Evolutionary conservation across 2,888 invertebrate genomes (phyloP).

Genomic region (Sphaerophoria taeniata): DNA sequence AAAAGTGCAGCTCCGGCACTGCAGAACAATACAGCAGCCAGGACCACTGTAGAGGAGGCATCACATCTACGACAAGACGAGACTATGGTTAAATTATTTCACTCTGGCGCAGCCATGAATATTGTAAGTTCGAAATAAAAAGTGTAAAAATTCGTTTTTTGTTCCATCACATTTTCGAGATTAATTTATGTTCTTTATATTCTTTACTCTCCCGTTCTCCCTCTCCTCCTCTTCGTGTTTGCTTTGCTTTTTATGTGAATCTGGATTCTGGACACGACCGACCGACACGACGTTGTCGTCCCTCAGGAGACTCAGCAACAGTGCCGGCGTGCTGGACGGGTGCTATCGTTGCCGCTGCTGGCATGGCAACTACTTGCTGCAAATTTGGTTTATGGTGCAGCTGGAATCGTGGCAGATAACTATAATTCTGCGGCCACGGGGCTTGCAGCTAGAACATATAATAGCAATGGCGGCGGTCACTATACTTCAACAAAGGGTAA

Average conservation of each 20-base stretch:
- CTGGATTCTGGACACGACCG: too few species aligned
- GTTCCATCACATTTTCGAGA: conserved; percentile 47
- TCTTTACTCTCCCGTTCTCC: not conserved
- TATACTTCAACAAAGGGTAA: conserved; percentile 76
- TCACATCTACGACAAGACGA: conserved; percentile 58
- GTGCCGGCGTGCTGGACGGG: not conserved
- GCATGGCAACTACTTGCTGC: conserved; percentile 42
- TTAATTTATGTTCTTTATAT: conserved; percentile 33
- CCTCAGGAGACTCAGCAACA: conserved; percentile 26
- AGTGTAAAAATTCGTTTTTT: conserved; percentile 33
- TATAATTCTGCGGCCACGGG: conserved; percentile 50
- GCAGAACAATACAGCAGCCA: conserved; percentile 60
- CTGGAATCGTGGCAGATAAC: conserved; percentile 42
- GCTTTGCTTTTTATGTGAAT: too few species aligned
- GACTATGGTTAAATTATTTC: conserved; percentile 59
- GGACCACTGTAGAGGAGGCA: conserved; percentile 64
- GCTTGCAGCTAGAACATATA: conserved; percentile 74
- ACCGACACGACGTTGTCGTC: not conserved
- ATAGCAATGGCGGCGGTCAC: conserved; percentile 77
- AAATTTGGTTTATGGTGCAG: conserved; percentile 37
- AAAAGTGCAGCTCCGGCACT: conserved; percentile 53
- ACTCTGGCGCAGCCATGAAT: conserved; percentile 49
- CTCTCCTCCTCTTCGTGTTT: not conserved
- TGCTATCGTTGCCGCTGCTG: conserved; percentile 58
- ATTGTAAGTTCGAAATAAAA: conserved; percentile 64